Base-by-base conservation (phyloP, 2,113 vertebrate genomes). In the Eulemur macaco region DNA sequence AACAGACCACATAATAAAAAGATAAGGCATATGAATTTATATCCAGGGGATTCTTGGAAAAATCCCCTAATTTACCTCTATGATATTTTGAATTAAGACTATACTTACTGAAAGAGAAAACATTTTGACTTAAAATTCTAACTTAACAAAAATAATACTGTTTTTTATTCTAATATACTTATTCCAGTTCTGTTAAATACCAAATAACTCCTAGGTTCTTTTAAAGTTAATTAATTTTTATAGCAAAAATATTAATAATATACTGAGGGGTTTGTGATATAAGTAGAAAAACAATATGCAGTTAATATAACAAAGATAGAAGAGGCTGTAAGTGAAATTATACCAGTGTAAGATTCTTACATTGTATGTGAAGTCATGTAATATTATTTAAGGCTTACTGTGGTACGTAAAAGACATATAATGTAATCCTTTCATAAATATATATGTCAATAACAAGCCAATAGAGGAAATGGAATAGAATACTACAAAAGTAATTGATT, bases 191-290 rank as follows among this genome's bases (percentile, higher is more conserved):
- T 23, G 89, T 89, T 69, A 85, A 84, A 39, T 64, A 47, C 1
- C 1, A 89, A 93, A 90, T 1, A 73, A 64, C 34, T 39, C 42
- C 34, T 86, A 77, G 83, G 82, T 78, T 90, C 58, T 82, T 94
- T 73, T 52, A 78, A 90, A 78, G 12, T 83, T 31, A 86, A 82
- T 56, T 86, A 42, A 39, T 74, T 97, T 92, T 86, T 87, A 77
- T 1, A 42, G 21, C 27, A 84, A 82, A 89, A 89, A 68, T 50
- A 60, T 39, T 94, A 87, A 42, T 15, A 56, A 13, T 56, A 3
- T 74, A 54, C 42, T 80, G 47, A 86, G 17, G 31, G 63, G 5
- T 37, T 47, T 74, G 12, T 95, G 74, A 56, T 78, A 76, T 52
- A 52, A 54, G 29, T 80, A 52, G 39, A 83, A 83, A 84, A 78